phyloP scores from a whole-genome alignment of 2,888 invertebrate genomes.

The Psococerastis gibbosa region DNA sequence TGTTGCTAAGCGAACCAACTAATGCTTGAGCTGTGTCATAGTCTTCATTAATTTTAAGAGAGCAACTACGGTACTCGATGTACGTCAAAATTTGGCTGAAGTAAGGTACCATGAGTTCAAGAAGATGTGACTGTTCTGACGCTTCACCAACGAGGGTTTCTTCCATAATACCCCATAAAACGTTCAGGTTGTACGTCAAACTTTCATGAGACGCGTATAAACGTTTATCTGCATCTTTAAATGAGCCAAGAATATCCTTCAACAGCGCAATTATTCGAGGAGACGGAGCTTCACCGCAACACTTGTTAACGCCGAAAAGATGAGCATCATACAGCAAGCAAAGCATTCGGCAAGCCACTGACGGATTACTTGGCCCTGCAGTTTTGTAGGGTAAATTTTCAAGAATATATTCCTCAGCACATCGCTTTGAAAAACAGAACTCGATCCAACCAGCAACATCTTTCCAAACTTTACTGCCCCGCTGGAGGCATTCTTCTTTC shows the following conservation, averaged over 20 bases:
- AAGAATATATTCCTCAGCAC: constrained; percentile 6
- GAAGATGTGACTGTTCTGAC: neutral
- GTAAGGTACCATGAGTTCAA: constrained; percentile 1
- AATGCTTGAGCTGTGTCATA: neutral
- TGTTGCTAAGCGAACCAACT: neutral
- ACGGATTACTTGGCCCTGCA: neutral
- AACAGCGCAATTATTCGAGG: neutral
- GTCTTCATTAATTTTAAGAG: neutral
- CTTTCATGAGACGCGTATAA: neutral
- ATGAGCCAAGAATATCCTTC: neutral
- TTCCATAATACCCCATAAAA: neutral
- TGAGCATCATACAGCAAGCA: constrained; percentile 1
- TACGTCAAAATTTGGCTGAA: neutral
- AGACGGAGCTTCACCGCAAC: constrained; percentile 3
- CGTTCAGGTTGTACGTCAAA: neutral
- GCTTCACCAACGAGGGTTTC: neutral
- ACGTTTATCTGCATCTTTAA: constrained; percentile 1
- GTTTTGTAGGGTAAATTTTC: neutral
- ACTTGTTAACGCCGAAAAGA: constrained; percentile 1
- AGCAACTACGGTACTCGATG: neutral
- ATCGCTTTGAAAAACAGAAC: constrained; percentile 1
- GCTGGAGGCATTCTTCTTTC: neutral
- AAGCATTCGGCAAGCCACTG: neutral
- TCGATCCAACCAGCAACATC: neutral
- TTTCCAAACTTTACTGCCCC: neutral